Base-by-base conservation (phyloP, 2,888 invertebrate species). In the Helleia helle region DNA sequence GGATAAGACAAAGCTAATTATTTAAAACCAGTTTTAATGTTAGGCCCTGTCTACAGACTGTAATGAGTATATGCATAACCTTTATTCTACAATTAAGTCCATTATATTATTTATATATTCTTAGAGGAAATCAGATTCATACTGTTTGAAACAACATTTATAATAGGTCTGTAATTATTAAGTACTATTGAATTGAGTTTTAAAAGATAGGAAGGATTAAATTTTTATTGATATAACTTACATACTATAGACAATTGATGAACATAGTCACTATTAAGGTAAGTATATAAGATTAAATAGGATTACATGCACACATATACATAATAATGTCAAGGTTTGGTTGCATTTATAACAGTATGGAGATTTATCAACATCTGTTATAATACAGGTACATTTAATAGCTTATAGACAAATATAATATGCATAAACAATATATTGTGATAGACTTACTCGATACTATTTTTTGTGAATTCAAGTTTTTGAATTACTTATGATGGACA, bases 151-250 rank as follows among this genome's bases (percentile, higher is more conserved):
- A 22, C 34, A 12, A 34, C 17, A 34, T 34, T 22, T 12, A 18
- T 11, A n/a, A 4, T 8, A 34, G 39, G 24, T 24, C 14, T 30
- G 14, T 14, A 28, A 15, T 28, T 39, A n/a, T n/a, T 28, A 29
- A 39, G 24, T 39, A 25, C 22, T 24, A 29, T 25, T 31, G 13
- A 43, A 31, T 41, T 27, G 26, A 40, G 38, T 30, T 27, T 41
- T 65, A 65, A 53, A 59, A 70, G 60, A 66, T 65, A 73, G 65
- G 66, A 71, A 74, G 69, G 68, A 68, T 66, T 68, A 61, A 73
- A 59, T 64, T 73, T 69, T 71, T 65, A 71, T 71, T 66, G 67
- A 67, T 56, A 50, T 49, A 50, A 51, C 50, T 55, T 55, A 55
- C 47, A 43, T 38, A 31, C 44, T 48, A 52, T 40, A 49, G 38